Evolutionary conservation across 2,888 invertebrate genomes (phyloP), one percentile per base, ranked within the genome.

Genomic region (Platycheirus albimanus): DNA sequence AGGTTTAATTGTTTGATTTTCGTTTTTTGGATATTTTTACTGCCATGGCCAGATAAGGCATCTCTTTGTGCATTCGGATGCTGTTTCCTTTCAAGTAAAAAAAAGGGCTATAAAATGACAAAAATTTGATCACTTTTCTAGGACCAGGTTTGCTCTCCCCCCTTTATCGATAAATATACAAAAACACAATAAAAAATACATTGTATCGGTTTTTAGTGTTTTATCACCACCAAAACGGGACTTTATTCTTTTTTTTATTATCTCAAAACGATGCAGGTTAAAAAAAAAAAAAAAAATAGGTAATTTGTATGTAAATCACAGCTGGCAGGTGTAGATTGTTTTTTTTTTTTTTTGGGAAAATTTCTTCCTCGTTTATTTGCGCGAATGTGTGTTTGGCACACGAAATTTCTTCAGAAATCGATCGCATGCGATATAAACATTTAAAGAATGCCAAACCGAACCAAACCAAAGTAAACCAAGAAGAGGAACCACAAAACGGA

Each of bases 371-470:
- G 24, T 54, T 28, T 36, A 69, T 61, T 64, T 52, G 78, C 30
- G 30, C 43, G 47, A 63, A 38, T 66, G 58, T 41, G 36, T 54
- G 67, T 52, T 69, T 76, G 71, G 19, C 72, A 45, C 64, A 76
- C 54, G 74, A 72, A 84, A 74, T 79, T 84, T 84, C 79, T 74
- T 41, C 75, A 79, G 84, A 84, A 84, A 84, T 84, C 75, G 84
- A 84, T 84, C 84, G 84, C 84, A 79, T 79, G 74, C 79, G 75
- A 79, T 84, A 71, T 52, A 75, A 84, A 67, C 84, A 84, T 84
- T 84, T 79, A 64, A 84, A 54, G 79, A 84, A 84, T 84, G 69
- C 84, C 79, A 83, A 72, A 66, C 8, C 10, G 11, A 2, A n/a
- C n/a, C 51, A 13, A 43, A 11, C 20, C 13, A 13, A n/a, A n/a